Evolutionary conservation across 2,888 invertebrate genomes (phyloP), one percentile per base, ranked within the genome.

Genomic region (Cactoblastis cactorum): DNA sequence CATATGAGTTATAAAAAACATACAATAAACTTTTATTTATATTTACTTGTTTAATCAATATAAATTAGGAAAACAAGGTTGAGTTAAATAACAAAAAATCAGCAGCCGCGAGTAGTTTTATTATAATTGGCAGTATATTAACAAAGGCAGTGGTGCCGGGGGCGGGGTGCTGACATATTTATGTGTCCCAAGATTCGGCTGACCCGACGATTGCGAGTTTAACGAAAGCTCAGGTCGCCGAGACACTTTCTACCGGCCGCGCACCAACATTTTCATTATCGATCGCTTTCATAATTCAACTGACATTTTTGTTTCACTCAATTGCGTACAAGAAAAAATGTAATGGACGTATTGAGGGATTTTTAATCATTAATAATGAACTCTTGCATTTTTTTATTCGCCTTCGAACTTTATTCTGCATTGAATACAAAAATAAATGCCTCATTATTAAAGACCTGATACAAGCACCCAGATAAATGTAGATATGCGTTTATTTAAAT

Each of bases 221-320:
- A 83, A 81, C 77, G 87, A 85, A 84, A 83, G 83, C 74, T 69
- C 76, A 74, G 77, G 71, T 74, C 49, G 41, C 67, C 85, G 85
- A 85, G 84, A 87, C 80, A 89, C 88, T 88, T 89, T 88, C 88
- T 86, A 86, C 83, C 71, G 75, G 67, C 71, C 73, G 77, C 69
- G 71, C 70, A 77, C 77, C 81, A 80, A 79, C 80, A 81, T 84
- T 85, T 86, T 83, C 83, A 80, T 80, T 85, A 86, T 83, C 80
- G 85, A 86, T 85, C 82, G 82, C 83, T 81, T 83, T 83, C 80
- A 88, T 86, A 86, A 86, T 83, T 82, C 79, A 83, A 79, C 83
- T 84, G 87, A 84, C 83, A 82, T 87, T 85, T 86, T 83, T 82
- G 80, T 78, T 80, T 70, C 85, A 80, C 79, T 77, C 77, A 81